These are phyloP conservation scores for Zaprionus vittiger DNA, from an alignment of 1,140 invertebrate genomes.

Conservation along the genomic window DNA sequence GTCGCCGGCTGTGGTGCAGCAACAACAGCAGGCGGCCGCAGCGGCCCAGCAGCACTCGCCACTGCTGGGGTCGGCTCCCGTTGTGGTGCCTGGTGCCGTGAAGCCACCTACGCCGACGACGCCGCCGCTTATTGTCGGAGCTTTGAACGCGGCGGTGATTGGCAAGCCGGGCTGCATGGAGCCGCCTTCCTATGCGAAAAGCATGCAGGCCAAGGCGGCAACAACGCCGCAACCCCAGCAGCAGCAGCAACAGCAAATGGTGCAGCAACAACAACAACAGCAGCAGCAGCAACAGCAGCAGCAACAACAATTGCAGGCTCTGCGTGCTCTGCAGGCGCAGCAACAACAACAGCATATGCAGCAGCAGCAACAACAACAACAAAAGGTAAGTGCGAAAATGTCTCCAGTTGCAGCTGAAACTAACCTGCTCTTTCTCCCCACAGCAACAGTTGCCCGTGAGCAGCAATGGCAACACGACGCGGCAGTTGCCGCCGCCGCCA, in stretches of 20 bases:
- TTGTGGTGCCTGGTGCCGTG: conserved; percentile 40
- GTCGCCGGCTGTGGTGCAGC: conserved; percentile 84
- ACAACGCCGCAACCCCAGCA: conserved; percentile 85
- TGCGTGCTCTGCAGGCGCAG: conserved; percentile 55
- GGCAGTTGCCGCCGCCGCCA: conserved; percentile 89
- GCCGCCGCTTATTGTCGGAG: conserved; percentile 85
- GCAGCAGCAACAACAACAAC: conserved; percentile 45
- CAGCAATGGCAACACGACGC: conserved; percentile 61
- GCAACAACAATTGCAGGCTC: conserved; percentile 83
- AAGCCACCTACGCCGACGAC: conserved; percentile 86
- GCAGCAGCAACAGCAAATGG: conserved; percentile 72
- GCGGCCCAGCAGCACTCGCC: conserved; percentile 84
- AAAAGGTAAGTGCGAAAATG: conserved; percentile 24
- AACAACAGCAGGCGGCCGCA: conserved; percentile 86
- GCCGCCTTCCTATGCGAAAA: conserved; percentile 95
- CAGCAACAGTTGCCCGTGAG: conserved; percentile 28
- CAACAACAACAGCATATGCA: conserved; percentile 53
- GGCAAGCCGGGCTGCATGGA: conserved; percentile 90
- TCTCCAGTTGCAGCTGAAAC: conserved; percentile 6
- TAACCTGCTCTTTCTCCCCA: not conserved
- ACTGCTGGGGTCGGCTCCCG: conserved; percentile 62
- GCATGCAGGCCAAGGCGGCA: conserved; percentile 93
- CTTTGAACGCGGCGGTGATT: conserved; percentile 64
- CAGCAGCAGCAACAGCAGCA: conserved; percentile 77
- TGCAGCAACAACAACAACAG: conserved; percentile 61